These are phyloP conservation scores for Octodonta nipae DNA, from an alignment of 2,888 invertebrate species.

Conservation along the genomic window DNA sequence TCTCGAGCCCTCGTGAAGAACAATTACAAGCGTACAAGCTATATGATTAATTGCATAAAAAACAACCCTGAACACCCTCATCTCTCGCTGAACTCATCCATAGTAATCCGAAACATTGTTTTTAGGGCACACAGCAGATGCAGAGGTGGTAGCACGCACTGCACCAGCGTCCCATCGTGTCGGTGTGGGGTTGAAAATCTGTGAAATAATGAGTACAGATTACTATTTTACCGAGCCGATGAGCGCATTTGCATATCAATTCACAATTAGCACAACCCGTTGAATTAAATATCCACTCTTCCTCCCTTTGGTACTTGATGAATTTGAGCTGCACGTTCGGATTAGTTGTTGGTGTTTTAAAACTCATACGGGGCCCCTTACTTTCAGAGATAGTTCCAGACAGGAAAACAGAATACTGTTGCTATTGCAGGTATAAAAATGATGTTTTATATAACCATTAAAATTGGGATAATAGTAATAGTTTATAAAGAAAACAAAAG, in stretches of 20 bases:
- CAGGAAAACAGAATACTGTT: too few relatives aligned
- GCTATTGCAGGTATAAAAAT: too few relatives aligned
- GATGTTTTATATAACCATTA: too few relatives aligned
- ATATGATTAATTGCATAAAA: conserved; percentile 16
- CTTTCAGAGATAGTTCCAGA: too few relatives aligned
- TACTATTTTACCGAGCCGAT: conserved; percentile 34
- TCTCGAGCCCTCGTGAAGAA: conserved; percentile 1
- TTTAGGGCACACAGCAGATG: conserved; percentile 25
- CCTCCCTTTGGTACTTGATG: too few relatives aligned
- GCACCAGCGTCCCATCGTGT: too few relatives aligned
- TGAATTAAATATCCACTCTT: conserved; percentile 16
- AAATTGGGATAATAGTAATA: too few relatives aligned
- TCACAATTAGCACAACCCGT: conserved; percentile 36
- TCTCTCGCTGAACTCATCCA: conserved; percentile 8
- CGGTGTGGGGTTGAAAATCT: conserved; percentile 32
- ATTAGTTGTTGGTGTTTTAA: too few relatives aligned
- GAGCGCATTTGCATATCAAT: conserved; percentile 37
- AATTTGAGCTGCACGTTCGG: too few relatives aligned
- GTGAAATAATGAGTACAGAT: conserved; percentile 36
- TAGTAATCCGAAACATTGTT: conserved; percentile 25
- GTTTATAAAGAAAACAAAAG: too few relatives aligned
- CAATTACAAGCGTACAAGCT: conserved; percentile 8
- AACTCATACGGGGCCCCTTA: too few relatives aligned
- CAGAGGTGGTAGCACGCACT: conserved; percentile 19
- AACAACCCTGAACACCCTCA: conserved; percentile 18